Evolutionary conservation across 2,113 vertebrate genomes (phyloP).

Genomic region (Aphelocoma coerulescens): DNA sequence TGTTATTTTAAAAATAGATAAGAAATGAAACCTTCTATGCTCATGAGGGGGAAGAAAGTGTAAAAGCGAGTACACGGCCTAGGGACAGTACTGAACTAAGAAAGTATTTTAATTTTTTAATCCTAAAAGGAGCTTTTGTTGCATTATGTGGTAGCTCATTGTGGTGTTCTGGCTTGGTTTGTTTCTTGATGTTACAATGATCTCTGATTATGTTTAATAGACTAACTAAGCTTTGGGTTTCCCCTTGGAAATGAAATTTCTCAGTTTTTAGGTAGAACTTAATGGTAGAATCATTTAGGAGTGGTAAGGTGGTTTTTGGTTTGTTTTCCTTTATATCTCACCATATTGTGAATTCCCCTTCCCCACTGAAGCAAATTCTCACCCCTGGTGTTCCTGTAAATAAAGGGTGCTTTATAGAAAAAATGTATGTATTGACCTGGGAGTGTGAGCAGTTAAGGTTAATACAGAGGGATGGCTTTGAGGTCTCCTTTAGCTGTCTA

Average conservation of each 20-base stretch:
- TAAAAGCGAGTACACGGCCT: background rate
- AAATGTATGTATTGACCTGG: background rate
- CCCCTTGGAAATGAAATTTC: conserved; percentile 30
- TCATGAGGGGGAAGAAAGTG: background rate
- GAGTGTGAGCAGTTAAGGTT: background rate
- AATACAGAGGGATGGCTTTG: background rate
- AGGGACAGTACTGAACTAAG: background rate
- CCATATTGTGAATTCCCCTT: conserved; percentile 36
- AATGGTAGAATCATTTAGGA: background rate
- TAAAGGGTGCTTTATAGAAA: background rate
- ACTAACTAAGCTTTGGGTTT: background rate
- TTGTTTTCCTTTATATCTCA: conserved; percentile 23
- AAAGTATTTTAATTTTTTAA: background rate
- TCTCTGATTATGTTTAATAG: background rate
- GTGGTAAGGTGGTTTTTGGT: background rate
- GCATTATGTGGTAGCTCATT: background rate
- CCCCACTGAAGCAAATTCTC: background rate
- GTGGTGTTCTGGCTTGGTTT: background rate
- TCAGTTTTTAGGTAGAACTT: background rate
- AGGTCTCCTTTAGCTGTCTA: background rate
- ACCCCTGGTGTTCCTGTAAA: conserved; percentile 1
- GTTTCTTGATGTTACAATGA: background rate
- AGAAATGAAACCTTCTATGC: background rate
- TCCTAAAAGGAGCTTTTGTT: background rate
- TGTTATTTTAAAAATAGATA: background rate